phyloP scores from a whole-genome alignment of 35 echinoderm and acorn worm species.

The Apostichopus japonicus region DNA sequence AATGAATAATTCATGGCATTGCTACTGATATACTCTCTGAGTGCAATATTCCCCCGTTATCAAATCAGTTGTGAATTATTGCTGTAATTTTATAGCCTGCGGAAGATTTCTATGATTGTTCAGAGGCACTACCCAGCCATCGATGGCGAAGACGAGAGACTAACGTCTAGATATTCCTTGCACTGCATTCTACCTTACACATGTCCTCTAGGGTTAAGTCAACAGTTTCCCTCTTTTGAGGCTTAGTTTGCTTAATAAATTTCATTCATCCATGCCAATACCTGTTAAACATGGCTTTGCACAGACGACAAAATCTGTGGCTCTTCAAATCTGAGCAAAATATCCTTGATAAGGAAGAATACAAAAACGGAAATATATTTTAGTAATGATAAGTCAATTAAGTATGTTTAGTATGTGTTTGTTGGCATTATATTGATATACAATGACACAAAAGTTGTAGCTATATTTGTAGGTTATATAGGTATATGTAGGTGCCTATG shows the following conservation, averaged over 20 bases:
- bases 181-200: neutral
- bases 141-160: neutral
- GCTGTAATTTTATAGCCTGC: conserved; percentile 54
- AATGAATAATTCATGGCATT: conserved; percentile 35
- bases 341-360: too few species aligned
- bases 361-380: too few species aligned
- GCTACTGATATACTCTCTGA: conserved; percentile 46
- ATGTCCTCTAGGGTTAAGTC: conserved; percentile 16
- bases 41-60: conserved; percentile 32
- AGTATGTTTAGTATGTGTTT: too few species aligned
- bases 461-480: too few species aligned
- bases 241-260: neutral
- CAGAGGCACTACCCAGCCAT: neutral
- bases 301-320: too few species aligned
- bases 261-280: conserved; percentile 4
- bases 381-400: too few species aligned
- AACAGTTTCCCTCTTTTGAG: conserved; percentile 14
- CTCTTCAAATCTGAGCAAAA: too few species aligned
- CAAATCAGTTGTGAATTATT: conserved; percentile 50
- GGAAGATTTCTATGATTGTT: conserved; percentile 33
- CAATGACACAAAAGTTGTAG: too few species aligned
- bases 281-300: neutral
- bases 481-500: too few species aligned
- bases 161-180: neutral
- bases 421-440: too few species aligned